Conservation (phyloP, 53 echinoderm and acorn worm genomes). For the Crossaster papposus region DNA sequence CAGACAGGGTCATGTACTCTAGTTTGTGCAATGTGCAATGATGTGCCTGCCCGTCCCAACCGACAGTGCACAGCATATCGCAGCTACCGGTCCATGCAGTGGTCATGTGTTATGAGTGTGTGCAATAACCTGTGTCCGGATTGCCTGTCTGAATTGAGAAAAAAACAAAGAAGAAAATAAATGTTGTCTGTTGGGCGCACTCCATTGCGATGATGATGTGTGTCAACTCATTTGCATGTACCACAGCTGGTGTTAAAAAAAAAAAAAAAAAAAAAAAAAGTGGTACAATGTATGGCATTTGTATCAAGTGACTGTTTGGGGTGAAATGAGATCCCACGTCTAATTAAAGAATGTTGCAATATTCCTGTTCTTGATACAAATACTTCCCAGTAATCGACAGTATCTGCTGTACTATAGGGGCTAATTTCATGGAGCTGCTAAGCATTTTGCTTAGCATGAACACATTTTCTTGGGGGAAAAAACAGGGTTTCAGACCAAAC, state of each 20-base stretch:
- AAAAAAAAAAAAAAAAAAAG: no score
- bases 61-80: neutral
- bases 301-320: neutral
- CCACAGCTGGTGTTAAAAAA: neutral
- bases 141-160: neutral
- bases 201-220: neutral
- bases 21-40: slow-evolving; percentile 18
- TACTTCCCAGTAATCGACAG: no score
- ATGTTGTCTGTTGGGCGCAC: neutral
- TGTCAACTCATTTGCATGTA: slow-evolving; percentile 51
- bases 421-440: no score
- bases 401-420: no score
- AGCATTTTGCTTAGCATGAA: no score
- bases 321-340: neutral
- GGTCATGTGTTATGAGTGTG: slow-evolving; percentile 33
- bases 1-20: slow-evolving; percentile 58
- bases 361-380: no score
- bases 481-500: no score
- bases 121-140: slow-evolving; percentile 46
- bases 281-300: neutral
- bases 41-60: neutral
- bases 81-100: no score
- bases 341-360: no score
- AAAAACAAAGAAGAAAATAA: neutral
- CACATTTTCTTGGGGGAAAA: no score